Conservation (phyloP, 2,888 invertebrate genomes). For the Nezara viridula region DNA sequence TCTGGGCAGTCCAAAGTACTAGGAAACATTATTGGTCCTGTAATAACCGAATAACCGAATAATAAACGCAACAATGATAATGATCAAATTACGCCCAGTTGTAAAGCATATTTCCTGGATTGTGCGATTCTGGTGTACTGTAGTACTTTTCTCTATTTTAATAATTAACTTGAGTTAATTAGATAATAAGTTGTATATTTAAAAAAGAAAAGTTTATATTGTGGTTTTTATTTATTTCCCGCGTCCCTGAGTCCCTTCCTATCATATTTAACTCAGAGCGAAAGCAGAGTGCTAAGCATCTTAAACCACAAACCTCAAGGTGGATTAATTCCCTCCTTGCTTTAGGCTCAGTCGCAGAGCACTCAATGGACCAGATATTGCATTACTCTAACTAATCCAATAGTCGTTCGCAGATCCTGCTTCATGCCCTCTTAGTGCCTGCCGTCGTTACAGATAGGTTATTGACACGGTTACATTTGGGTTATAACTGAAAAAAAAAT, state of each 20-base stretch:
- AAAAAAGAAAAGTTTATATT: too few species aligned
- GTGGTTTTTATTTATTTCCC: background rate
- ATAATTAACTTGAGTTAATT: too few species aligned
- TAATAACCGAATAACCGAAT: too few species aligned
- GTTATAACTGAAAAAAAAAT: background rate
- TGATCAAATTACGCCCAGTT: too few species aligned
- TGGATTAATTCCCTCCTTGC: background rate
- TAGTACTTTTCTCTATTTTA: too few species aligned
- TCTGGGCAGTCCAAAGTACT: too few species aligned
- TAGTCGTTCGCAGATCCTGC: background rate
- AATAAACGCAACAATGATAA: too few species aligned
- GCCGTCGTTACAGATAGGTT: background rate
- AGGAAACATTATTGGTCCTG: too few species aligned
- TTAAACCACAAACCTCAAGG: background rate
- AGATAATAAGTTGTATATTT: too few species aligned
- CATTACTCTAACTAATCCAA: conserved; percentile 12
- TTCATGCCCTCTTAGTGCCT: background rate
- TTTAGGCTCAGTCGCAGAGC: background rate
- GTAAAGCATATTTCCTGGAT: too few species aligned
- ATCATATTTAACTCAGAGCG: background rate
- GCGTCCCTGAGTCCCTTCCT: background rate
- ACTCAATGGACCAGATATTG: conserved; percentile 18
- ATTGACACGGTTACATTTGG: background rate
- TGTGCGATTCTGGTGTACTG: too few species aligned
- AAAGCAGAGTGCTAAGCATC: background rate